These are phyloP conservation scores for Cinclus mexicanus DNA, from an alignment of 2,113 vertebrate species.

Conservation along the genomic window DNA sequence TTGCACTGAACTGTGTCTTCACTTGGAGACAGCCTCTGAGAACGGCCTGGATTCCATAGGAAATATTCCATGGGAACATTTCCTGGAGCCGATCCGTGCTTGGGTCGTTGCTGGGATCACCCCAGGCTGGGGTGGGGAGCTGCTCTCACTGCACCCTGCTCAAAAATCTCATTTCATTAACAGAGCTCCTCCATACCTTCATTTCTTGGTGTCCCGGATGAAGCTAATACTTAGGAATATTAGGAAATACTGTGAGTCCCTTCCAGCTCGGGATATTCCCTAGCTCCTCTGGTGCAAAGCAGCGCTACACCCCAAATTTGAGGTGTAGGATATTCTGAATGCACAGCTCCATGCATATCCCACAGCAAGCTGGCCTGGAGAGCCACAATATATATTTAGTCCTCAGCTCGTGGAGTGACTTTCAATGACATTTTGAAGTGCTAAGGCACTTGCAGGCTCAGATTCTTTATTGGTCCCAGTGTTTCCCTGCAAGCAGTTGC, in stretches of 20 bases:
- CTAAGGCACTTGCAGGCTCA: not conserved
- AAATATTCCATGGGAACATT: not conserved
- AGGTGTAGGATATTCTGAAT: not conserved
- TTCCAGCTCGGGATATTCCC: not conserved
- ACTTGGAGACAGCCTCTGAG: not conserved
- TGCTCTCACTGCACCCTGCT: not conserved
- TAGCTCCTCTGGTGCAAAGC: not conserved
- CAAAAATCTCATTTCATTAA: not conserved
- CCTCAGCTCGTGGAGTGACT: conserved; percentile 5
- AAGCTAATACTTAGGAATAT: not conserved
- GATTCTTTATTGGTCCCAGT: not conserved
- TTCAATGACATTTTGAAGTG: conserved; percentile 52
- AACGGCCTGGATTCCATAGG: not conserved
- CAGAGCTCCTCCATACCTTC: not conserved
- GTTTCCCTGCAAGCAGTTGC: not conserved
- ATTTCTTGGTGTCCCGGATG: not conserved
- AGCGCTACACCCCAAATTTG: not conserved
- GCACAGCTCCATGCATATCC: not conserved
- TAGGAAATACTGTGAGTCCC: too few relatives aligned
- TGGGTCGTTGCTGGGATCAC: not conserved
- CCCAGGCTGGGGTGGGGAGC: not conserved
- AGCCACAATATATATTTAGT: not conserved
- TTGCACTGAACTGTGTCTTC: not conserved
- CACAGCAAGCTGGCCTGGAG: not conserved
- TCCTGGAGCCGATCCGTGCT: not conserved